These are phyloP conservation scores for Denticeps clupeoides DNA, from an alignment of 2,797 vertebrate genomes.

Conservation along the genomic window DNA sequence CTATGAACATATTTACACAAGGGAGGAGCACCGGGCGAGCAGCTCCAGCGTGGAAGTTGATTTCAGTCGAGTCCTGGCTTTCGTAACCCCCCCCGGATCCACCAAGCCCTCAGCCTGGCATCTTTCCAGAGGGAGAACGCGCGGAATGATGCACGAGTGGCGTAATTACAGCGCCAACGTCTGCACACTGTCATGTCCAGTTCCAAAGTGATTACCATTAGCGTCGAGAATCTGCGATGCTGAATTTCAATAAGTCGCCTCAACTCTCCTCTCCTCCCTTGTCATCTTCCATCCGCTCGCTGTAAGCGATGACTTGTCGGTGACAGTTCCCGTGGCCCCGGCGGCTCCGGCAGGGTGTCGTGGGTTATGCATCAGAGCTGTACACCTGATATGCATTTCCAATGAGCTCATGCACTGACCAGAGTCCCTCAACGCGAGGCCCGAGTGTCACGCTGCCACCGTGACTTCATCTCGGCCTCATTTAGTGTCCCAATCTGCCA, in stretches of 20 bases:
- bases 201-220: too few relatives aligned
- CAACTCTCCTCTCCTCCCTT: background rate
- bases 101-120: too few relatives aligned
- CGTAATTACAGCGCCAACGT: too few relatives aligned
- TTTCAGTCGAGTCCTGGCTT: too few relatives aligned
- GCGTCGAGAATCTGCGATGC: too few relatives aligned
- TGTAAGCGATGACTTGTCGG: slow-evolving; percentile 44
- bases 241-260: too few relatives aligned
- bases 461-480: slow-evolving; percentile 1
- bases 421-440: background rate
- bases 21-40: background rate
- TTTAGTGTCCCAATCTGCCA: too few relatives aligned
- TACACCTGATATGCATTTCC: slow-evolving; percentile 35
- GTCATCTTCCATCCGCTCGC: background rate
- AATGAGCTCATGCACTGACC: slow-evolving; percentile 26
- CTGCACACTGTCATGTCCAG: too few relatives aligned
- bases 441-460: background rate
- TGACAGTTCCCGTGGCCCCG: slow-evolving; percentile 41
- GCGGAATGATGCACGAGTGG: too few relatives aligned
- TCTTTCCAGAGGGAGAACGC: too few relatives aligned
- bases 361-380: slow-evolving; percentile 39
- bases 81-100: too few relatives aligned
- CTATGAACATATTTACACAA: background rate
- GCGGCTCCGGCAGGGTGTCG: slow-evolving; percentile 27
- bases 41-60: slow-evolving; percentile 2